Evolutionary conservation across 2,888 invertebrate genomes (phyloP).

Genomic region (Phaedon cochleariae): DNA sequence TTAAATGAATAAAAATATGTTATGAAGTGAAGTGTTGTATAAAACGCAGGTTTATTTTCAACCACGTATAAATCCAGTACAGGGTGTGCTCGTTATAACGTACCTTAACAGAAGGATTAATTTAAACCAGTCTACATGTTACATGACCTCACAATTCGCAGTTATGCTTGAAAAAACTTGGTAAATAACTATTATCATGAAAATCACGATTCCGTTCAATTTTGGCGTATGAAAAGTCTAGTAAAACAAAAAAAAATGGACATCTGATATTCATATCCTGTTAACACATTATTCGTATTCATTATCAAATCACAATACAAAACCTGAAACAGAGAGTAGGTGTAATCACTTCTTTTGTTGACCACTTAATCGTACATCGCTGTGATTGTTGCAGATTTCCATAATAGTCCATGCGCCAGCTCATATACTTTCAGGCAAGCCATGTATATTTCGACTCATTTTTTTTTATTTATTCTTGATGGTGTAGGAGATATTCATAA

Average conservation of each 20-base stretch:
- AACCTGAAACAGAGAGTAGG: constrained; percentile 19
- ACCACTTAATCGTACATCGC: constrained; percentile 14
- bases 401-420: constrained; percentile 23
- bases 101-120: too few species aligned
- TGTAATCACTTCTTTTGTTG: constrained; percentile 17
- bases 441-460: too few species aligned
- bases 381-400: constrained; percentile 22
- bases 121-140: too few species aligned
- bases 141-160: background rate
- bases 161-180: background rate
- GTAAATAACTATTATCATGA: background rate
- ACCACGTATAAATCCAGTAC: too few species aligned
- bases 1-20: too few species aligned
- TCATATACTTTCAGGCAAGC: too few species aligned
- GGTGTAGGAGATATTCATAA: too few species aligned
- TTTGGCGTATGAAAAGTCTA: background rate
- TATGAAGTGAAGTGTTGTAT: too few species aligned
- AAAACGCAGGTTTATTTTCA: too few species aligned
- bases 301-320: background rate
- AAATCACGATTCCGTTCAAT: background rate
- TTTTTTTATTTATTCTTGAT: too few species aligned
- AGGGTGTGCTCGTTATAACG: too few species aligned
- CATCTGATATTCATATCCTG: constrained; percentile 4
- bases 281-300: constrained; percentile 2
- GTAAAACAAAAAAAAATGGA: constrained; percentile 5